Evolutionary conservation across 2,888 invertebrate genomes (phyloP), one percentile per base, ranked within the genome.

Genomic region (Escarpia spicata): DNA sequence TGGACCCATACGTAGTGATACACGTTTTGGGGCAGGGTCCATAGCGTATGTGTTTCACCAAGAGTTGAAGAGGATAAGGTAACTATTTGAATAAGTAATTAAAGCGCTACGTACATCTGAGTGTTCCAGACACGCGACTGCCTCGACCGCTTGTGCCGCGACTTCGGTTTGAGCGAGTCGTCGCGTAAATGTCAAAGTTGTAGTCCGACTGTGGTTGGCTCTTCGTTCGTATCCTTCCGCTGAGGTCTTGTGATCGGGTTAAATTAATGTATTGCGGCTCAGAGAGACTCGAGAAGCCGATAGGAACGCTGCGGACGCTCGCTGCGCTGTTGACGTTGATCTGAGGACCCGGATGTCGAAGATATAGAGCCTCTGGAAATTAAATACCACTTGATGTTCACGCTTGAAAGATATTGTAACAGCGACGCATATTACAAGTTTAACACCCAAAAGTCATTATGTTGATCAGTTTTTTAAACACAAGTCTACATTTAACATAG

Each of bases 191-290:
- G 95, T 95, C 75, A 94, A 94, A 92, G 95, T 95, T 31, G 95
- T 95, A 9, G 95, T 95, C 37, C 95, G 93, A 91, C 95, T 95
- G n/a, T 94, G 95, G 3, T 95, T 95, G 91, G 95, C 94, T 45
- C 94, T 94, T 91, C 95, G 94, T 10, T 95, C 95, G 91, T 94
- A 95, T 37, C 95, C 95, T 37, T 94, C 94, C 19, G 94, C 94
- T 8, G 94, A 94, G 43, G 94, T 93, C 43, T 94, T 94, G 4
- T 94, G 94, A 8, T 94, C 94, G 43, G 94, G 93, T 52, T 93
- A 90, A 43, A 93, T 95, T 95, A 10, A 94, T 93, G 92, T 95
- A 95, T 9, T 94, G 94, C 75, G 75, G 75, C 9, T 94, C 75
- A 3, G 75, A 75, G 26, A 75, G 75, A 75, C 26, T 6, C 75